phyloP scores from a whole-genome alignment of 2,888 invertebrate species.

The Carabus problematicus region DNA sequence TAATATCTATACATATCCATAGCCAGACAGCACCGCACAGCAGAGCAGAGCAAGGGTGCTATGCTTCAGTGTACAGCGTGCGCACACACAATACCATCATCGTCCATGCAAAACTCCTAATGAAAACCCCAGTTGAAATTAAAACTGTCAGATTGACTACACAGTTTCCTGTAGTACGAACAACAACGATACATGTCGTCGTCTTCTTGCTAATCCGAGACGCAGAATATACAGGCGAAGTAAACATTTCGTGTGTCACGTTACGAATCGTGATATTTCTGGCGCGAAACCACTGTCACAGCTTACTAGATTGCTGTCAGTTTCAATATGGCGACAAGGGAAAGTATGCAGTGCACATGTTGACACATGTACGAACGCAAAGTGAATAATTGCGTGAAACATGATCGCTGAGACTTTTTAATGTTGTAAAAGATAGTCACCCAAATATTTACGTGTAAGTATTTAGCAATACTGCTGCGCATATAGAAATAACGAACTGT shows the following conservation, averaged over 20 bases:
- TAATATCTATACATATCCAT: constrained; percentile 27
- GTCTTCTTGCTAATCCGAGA: constrained; percentile 1
- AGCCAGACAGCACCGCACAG: background rate
- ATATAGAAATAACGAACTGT: no score
- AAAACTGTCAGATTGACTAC: constrained; percentile 40
- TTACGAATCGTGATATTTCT: constrained; percentile 13
- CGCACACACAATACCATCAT: background rate
- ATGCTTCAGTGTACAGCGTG: no score
- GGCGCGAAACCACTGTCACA: constrained; percentile 23
- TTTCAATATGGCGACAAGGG: constrained; percentile 23
- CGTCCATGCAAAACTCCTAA: constrained; percentile 35
- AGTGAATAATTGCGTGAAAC: no score
- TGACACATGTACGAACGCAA: no score
- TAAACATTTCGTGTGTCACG: constrained; percentile 14
- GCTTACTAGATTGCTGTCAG: constrained; percentile 30
- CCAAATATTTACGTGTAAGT: no score
- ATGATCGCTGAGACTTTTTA: no score
- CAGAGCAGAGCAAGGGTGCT: background rate
- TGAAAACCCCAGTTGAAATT: constrained; percentile 37
- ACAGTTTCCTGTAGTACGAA: constrained; percentile 19
- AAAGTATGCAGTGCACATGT: constrained; percentile 15
- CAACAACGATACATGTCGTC: background rate
- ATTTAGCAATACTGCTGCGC: no score
- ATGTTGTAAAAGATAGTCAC: no score
- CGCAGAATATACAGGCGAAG: background rate